phyloP scores from a whole-genome alignment of 1,140 invertebrate genomes.

The Pogonomyrmex californicus region DNA sequence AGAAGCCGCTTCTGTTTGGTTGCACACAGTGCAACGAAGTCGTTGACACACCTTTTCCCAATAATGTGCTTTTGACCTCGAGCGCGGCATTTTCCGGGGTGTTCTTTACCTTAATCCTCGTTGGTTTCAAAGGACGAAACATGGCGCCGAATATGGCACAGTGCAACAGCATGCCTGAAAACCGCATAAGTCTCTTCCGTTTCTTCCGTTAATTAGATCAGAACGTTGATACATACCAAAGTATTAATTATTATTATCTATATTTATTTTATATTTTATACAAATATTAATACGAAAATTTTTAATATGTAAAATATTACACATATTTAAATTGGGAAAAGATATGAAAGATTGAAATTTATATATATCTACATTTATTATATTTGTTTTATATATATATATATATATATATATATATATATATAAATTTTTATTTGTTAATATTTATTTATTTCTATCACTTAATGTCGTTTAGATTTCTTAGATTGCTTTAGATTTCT shows the following conservation, averaged over 20 bases:
- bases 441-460: background rate
- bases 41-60: conserved; percentile 79
- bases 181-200: background rate
- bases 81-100: conserved; percentile 80
- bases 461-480: background rate
- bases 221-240: background rate
- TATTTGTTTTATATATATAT: background rate
- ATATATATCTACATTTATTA: background rate
- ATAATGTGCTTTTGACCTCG: conserved; percentile 79
- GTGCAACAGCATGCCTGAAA: conserved; percentile 90
- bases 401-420: background rate
- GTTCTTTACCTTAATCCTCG: conserved; percentile 88
- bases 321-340: background rate
- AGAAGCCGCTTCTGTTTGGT: conserved; percentile 78
- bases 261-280: background rate
- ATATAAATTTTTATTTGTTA: background rate
- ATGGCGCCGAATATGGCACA: conserved; percentile 93
- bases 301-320: background rate
- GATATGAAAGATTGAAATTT: background rate
- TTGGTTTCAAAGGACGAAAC: conserved; percentile 93
- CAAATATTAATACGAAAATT: background rate
- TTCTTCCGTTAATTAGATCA: background rate
- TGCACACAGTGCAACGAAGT: conserved; percentile 82
- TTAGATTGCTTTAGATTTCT: background rate
- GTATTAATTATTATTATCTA: conserved; percentile 6